Base-by-base conservation (phyloP, 2,888 invertebrate species). In the Melipona beecheii region DNA sequence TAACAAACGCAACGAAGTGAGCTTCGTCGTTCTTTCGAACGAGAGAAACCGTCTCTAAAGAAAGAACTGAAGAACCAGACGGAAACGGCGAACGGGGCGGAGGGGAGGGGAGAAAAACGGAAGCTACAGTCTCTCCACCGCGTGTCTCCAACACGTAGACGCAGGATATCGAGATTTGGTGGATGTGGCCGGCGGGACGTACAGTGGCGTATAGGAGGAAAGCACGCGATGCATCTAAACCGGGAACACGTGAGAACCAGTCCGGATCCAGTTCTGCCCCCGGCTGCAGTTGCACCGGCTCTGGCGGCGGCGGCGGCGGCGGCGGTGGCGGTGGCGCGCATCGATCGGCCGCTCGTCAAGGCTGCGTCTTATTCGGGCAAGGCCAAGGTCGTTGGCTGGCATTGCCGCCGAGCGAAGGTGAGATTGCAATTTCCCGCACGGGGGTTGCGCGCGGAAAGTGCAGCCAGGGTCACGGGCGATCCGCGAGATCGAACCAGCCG, bases 371-470 rank as follows among this genome's bases (percentile, higher is more conserved):
- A 90, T 90, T 90, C 92, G 93, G 92, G 92, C 92, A 93, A 93
- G 93, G 92, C 92, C 93, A 93, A 93, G 93, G 93, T 91, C 92
- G 88, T 89, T 88, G 88, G 91, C 90, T 92, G 90, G 91, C 90
- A 91, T 89, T 90, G 89, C 91, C 85, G 84, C 76, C 88, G 81
- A 87, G 83, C 87, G 86, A 87, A 89, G 86, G 91, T 89, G 90
- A 87, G 86, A 86, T 87, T 82, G 89, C 87, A 80, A 79, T 89
- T 89, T 89, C n/a, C 78, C 84, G 83, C 80, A 56, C 78, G 78
- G 79, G 76, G 73, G 68, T 83, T 81, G 85, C 87, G 66, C 87
- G 69, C 87, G 79, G 87, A 66, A 78, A 78, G 72, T 70, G 70
- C 74, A 64, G 66, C 58, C 54, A 73, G 79, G 83, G 75, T 78